phyloP scores from a whole-genome alignment of 2,888 invertebrate species.

The Acanthosepion pharaonis region DNA sequence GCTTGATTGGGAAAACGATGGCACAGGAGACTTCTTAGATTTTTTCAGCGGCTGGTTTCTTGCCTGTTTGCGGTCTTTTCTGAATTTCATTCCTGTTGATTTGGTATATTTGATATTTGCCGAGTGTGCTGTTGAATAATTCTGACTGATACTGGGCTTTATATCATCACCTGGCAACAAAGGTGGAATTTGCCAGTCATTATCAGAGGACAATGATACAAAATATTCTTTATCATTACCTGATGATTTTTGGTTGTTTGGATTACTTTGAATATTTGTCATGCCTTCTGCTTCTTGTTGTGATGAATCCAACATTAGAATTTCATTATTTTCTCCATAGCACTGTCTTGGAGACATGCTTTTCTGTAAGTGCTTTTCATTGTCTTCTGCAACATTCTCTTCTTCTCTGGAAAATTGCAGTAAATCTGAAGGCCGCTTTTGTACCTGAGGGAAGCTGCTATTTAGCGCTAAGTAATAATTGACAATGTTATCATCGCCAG shows the following conservation, averaged over 20 bases:
- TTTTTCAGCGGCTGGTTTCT: not conserved
- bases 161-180: not conserved
- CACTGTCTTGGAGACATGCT: not conserved
- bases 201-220: not conserved
- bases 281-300: not conserved
- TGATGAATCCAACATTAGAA: not conserved
- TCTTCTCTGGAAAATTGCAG: not conserved
- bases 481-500: not conserved
- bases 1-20: not conserved
- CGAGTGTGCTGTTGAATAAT: not conserved
- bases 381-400: not conserved
- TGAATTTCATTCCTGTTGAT: not conserved
- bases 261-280: not conserved
- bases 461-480: not conserved
- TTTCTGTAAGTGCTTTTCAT: not conserved
- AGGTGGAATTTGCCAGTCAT: not conserved
- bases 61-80: not conserved
- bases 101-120: not conserved
- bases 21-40: not conserved
- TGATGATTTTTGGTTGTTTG: not conserved
- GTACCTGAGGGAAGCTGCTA: not conserved
- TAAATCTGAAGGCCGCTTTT: not conserved
- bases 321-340: not conserved
- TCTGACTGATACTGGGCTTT: not conserved
- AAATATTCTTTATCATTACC: constrained; percentile 8